Conservation (phyloP, 2,113 vertebrate species). For the Alligator mississippiensis region DNA sequence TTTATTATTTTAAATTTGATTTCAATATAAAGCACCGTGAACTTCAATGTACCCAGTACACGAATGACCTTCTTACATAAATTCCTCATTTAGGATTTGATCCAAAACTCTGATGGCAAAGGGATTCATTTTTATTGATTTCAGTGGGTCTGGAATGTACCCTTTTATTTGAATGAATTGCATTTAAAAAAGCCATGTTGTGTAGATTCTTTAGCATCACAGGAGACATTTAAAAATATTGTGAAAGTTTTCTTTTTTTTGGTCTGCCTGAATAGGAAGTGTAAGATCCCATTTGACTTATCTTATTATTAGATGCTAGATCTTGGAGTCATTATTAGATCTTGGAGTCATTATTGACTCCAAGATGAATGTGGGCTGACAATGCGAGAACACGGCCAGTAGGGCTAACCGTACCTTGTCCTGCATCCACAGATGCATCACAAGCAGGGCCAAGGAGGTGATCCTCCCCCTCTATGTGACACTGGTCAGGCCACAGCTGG, state of each 20-base stretch:
- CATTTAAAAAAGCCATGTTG: neutral
- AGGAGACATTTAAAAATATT: neutral
- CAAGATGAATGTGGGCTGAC: too few species aligned
- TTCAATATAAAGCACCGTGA: neutral
- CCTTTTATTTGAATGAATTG: rapidly evolving
- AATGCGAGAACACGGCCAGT: too few species aligned
- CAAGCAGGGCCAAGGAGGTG: too few species aligned
- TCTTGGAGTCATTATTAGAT: too few species aligned
- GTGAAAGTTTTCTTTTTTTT: neutral
- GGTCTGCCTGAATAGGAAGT: neutral
- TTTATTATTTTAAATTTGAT: neutral
- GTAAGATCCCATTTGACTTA: neutral
- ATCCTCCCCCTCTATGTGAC: too few species aligned
- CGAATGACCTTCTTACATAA: neutral
- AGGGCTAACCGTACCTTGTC: too few species aligned
- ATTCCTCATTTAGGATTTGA: neutral
- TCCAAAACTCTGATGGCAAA: neutral
- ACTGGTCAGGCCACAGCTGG: too few species aligned
- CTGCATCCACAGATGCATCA: too few species aligned
- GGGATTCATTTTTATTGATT: neutral
- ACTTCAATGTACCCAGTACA: neutral
- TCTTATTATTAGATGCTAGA: too few species aligned
- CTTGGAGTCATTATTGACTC: too few species aligned
- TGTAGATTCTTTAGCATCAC: neutral
- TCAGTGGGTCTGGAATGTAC: neutral